phyloP scores from a whole-genome alignment of 1,140 invertebrate genomes.

The Cherax destructor region DNA sequence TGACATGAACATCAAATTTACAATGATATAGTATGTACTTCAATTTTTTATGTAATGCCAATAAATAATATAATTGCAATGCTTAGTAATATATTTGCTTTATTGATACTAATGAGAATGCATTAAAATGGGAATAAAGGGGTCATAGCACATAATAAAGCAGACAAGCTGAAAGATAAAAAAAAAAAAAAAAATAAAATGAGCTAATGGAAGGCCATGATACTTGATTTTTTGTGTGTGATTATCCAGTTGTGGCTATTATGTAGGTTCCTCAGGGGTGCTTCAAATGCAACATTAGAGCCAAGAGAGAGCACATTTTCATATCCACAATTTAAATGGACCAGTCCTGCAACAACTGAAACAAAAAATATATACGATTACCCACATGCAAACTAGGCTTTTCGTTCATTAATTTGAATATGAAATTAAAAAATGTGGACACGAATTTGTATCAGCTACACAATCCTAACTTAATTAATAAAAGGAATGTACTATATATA shows the following conservation, averaged over 20 bases:
- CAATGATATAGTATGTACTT: too few species aligned
- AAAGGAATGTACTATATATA: too few species aligned
- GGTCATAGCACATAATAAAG: too few species aligned
- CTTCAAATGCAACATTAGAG: not conserved
- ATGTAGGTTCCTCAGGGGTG: not conserved
- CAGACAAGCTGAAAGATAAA: not conserved
- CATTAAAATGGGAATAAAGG: not conserved
- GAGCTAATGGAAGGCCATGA: not conserved
- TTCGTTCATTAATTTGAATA: too few species aligned
- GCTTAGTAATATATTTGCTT: not conserved
- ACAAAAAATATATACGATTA: not conserved
- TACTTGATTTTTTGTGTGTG: not conserved
- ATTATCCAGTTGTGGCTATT: too few species aligned
- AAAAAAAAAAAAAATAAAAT: not conserved
- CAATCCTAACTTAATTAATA: too few species aligned
- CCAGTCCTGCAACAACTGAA: not conserved
- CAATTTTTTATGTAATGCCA: too few species aligned
- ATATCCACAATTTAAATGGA: not conserved
- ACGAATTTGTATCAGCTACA: too few species aligned
- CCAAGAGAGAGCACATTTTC: not conserved
- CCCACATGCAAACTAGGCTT: too few species aligned
- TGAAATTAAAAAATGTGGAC: too few species aligned
- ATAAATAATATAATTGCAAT: not conserved
- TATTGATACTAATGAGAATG: not conserved
- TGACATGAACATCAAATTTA: not conserved